Base-by-base conservation (phyloP, 1,140 invertebrate species). In the Cephus cinctus region DNA sequence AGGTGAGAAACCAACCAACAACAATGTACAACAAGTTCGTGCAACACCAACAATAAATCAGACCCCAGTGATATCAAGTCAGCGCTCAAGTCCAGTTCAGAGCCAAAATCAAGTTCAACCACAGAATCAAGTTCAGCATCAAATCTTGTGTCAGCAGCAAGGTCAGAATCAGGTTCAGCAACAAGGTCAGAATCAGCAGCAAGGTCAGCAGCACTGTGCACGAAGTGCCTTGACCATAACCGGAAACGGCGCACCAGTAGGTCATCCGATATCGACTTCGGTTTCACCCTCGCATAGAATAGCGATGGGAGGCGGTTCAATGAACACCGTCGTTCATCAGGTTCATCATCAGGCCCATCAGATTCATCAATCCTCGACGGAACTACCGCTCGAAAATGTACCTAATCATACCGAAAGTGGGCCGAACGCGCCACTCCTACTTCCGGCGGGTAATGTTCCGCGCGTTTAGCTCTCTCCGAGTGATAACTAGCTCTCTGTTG, bases 1-100 rank as follows among this genome's bases (percentile, higher is more conserved):
- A 32, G 92, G 92, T 6, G 87, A 90, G 30, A 76, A 74, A 14
- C 43, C 59, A 23, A 50, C 27, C 3, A 59, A 54, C 19, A 60
- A 56, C 4, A 62, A 55, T 22, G 47, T 61, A 5, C 58, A 59
- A 30, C 56, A 50, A 22, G 47, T 22, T 12, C 56, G 30, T 16
- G 25, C 40, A 2, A 30, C 25, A 19, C 22, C 22, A 38, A 44
- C 43, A 50, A 31, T 35, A 39, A 47, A 47, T 18, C 48, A 47
- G 43, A 50, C 47, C 22, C 55, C 53, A 5, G 1, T 44, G n/a
- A 47, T 42, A 4, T 51, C 54, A 27, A 46, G 14, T 11, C 39
- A 41, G 21, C 53, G 20, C 11, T 42, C 30, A 9, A n/a, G 12
- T 22, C 22, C 9, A 9, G 11, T 43, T 19, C 40, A 50, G 19